phyloP scores from a whole-genome alignment of 2,797 vertebrate species.

The Benthosema pterotum region DNA sequence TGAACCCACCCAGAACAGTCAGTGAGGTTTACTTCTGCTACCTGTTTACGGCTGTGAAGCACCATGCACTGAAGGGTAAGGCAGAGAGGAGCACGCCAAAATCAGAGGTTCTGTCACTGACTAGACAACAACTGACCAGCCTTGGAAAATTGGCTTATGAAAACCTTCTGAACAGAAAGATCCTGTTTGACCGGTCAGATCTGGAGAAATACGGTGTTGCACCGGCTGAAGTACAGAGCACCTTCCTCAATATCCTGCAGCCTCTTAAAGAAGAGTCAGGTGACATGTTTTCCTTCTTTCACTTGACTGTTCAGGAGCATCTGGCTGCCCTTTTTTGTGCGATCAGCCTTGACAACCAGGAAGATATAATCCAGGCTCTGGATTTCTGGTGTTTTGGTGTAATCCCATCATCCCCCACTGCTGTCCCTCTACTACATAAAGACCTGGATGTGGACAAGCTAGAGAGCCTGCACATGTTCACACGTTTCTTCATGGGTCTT shows the following conservation, averaged over 20 bases:
- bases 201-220: conserved; percentile 57
- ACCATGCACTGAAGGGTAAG: conserved; percentile 57
- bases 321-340: conserved; percentile 73
- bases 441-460: conserved; percentile 40
- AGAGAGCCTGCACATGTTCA: conserved; percentile 77
- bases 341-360: conserved; percentile 46
- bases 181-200: conserved; percentile 63
- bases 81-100: conserved; percentile 35
- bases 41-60: conserved; percentile 69
- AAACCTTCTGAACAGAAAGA: conserved; percentile 66
- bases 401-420: conserved; percentile 30
- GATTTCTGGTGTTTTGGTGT: conserved; percentile 75
- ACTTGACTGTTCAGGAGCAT: conserved; percentile 77
- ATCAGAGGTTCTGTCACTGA: conserved; percentile 54
- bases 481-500: conserved; percentile 76
- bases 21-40: conserved; percentile 76
- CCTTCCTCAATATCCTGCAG: conserved; percentile 71
- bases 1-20: conserved; percentile 70
- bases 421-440: conserved; percentile 42
- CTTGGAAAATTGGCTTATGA: conserved; percentile 72
- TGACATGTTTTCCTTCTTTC: conserved; percentile 77
- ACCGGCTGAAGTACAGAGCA: conserved; percentile 58
- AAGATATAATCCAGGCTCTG: conserved; percentile 66
- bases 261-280: conserved; percentile 58
- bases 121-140: conserved; percentile 57